phyloP scores from a whole-genome alignment of 2,888 invertebrate species.

The Galerucella pusilla region DNA sequence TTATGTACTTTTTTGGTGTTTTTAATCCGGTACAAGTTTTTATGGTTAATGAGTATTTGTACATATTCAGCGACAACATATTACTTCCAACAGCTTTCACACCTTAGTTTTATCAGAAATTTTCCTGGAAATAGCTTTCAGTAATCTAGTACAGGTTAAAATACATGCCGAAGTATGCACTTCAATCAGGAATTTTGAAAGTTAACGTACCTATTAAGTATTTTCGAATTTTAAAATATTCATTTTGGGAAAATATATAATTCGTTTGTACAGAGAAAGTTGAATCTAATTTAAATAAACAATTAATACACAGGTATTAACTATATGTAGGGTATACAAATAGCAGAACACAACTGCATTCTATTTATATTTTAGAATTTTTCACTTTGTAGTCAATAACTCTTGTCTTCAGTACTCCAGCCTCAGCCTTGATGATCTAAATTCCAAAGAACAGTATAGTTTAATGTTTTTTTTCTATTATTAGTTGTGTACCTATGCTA shows the following conservation, averaged over 20 bases:
- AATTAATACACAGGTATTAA: not conserved
- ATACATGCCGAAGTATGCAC: not conserved
- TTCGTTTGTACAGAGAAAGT: not conserved
- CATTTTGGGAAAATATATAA: not conserved
- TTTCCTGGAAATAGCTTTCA: not conserved
- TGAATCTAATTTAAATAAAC: not conserved
- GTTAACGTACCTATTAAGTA: not conserved
- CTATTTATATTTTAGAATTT: not conserved
- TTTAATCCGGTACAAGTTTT: slow-evolving; percentile 58
- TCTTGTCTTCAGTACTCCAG: not conserved
- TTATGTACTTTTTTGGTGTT: slow-evolving; percentile 61
- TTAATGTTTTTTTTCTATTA: too few relatives aligned
- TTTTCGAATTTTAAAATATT: not conserved
- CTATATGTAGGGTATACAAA: not conserved
- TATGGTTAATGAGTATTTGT: slow-evolving; percentile 18
- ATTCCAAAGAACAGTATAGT: not conserved
- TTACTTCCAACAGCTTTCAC: not conserved
- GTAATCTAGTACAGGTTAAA: not conserved
- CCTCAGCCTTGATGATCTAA: not conserved
- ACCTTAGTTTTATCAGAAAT: not conserved
- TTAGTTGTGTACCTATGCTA: too few relatives aligned
- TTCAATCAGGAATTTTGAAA: not conserved
- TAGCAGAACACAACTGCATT: not conserved
- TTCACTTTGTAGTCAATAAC: not conserved
- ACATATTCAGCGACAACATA: not conserved